Evolutionary conservation across 2,888 invertebrate genomes (phyloP).

Genomic region (Brachypterus glaber): DNA sequence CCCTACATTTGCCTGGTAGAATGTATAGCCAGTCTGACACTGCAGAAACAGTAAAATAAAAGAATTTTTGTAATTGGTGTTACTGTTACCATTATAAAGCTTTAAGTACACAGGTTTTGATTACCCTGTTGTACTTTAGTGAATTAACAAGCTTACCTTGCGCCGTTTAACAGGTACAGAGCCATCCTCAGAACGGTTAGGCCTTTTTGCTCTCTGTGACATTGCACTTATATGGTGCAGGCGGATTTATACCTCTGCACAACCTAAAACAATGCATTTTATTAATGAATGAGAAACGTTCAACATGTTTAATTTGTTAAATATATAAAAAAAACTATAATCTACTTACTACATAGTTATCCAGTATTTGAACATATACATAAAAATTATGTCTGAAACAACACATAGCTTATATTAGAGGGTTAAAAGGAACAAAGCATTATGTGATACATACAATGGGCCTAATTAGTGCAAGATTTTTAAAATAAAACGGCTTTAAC

Average conservation of each 20-base stretch:
- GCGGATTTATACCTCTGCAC: constrained; percentile 32
- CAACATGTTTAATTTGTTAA: constrained; percentile 2
- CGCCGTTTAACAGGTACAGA: constrained; percentile 65
- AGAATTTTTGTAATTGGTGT: no score
- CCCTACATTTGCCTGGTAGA: no score
- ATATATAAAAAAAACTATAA: constrained; percentile 11
- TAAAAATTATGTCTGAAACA: constrained; percentile 38
- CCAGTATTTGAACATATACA: constrained; percentile 36
- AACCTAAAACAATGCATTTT: constrained; percentile 30
- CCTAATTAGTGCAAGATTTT: no score
- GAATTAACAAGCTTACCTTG: constrained; percentile 50
- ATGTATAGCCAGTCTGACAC: no score
- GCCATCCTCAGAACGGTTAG: constrained; percentile 60
- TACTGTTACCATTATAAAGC: no score
- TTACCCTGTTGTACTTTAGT: no score
- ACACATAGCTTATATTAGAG: constrained; percentile 22
- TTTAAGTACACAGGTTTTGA: no score
- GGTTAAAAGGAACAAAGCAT: no score
- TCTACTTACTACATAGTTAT: constrained; percentile 53
- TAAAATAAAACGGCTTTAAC: no score
- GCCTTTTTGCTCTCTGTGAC: constrained; percentile 72
- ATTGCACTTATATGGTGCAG: constrained; percentile 44
- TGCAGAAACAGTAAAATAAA: no score
- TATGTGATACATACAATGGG: no score
- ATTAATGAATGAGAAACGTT: no score